A percentile compares a stretch with the other conserved stretches of the same genome.
Conservation (phyloP, 2,113 vertebrate species). For the Nothobranchius kuhntae region DNA sequence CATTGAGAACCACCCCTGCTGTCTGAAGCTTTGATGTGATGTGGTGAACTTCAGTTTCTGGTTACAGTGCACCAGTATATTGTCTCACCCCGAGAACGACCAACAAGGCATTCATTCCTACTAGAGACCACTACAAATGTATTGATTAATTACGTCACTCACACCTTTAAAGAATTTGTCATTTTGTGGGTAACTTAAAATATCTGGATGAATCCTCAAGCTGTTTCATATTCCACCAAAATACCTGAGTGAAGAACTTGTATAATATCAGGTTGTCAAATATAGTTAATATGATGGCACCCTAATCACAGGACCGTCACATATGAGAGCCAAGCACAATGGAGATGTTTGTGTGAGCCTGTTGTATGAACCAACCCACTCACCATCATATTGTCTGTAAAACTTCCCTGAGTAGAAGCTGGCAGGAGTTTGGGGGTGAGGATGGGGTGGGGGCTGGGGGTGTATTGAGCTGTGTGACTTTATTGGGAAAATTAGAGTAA, state of each 20-base stretch:
- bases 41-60: too few relatives aligned
- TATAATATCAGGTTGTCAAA: conserved; percentile 1
- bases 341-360: conserved; percentile 1
- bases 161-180: background rate
- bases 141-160: too few relatives aligned
- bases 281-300: background rate
- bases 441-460: background rate
- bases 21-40: too few relatives aligned
- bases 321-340: conserved; percentile 1
- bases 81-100: too few relatives aligned
- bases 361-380: conserved; percentile 6
- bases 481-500: conserved; percentile 67
- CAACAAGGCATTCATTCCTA: too few relatives aligned
- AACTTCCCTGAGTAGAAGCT: conserved; percentile 24
- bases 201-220: background rate
- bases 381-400: conserved; percentile 18
- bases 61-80: too few relatives aligned
- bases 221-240: background rate
- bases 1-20: too few relatives aligned
- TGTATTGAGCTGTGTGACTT: conserved; percentile 53
- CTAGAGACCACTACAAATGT: too few relatives aligned
- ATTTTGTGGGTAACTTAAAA: background rate
- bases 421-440: conserved; percentile 2
- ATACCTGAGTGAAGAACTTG: background rate
- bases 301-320: background rate